Evolutionary conservation across 2,113 vertebrate genomes (phyloP).

Genomic region (Osmerus mordax): DNA sequence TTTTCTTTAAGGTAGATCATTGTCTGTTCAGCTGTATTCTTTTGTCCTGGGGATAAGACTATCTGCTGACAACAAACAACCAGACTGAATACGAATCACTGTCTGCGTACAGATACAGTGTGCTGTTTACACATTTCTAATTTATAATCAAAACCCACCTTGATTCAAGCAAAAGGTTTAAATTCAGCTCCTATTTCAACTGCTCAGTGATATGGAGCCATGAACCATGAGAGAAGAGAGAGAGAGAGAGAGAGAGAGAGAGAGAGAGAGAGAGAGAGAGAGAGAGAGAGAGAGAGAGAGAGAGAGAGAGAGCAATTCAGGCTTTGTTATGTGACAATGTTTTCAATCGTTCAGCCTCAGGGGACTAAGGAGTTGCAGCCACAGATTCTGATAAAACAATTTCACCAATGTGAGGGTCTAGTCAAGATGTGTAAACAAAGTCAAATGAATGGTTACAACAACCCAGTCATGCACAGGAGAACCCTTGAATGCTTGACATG

Average conservation of each 20-base stretch:
- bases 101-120: neutral
- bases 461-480: too few species aligned
- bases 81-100: neutral
- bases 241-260: neutral
- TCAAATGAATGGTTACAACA: neutral
- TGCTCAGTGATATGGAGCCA: too few species aligned
- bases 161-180: too few species aligned
- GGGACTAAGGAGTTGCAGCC: too few species aligned
- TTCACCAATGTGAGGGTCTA: too few species aligned
- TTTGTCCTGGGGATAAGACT: neutral
- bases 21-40: neutral
- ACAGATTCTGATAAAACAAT: neutral
- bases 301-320: neutral
- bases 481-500: too few species aligned
- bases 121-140: too few species aligned
- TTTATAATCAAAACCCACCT: too few species aligned
- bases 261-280: neutral
- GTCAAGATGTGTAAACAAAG: too few species aligned
- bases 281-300: neutral
- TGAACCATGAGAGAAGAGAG: neutral
- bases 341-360: neutral
- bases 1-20: neutral
- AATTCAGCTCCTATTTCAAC: too few species aligned
- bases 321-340: neutral
- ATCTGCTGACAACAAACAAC: neutral